Percentiles rank a stretch among this genome's conserved stretches.
Conservation (phyloP, 2,113 vertebrate species). For the Microcebus murinus region DNA sequence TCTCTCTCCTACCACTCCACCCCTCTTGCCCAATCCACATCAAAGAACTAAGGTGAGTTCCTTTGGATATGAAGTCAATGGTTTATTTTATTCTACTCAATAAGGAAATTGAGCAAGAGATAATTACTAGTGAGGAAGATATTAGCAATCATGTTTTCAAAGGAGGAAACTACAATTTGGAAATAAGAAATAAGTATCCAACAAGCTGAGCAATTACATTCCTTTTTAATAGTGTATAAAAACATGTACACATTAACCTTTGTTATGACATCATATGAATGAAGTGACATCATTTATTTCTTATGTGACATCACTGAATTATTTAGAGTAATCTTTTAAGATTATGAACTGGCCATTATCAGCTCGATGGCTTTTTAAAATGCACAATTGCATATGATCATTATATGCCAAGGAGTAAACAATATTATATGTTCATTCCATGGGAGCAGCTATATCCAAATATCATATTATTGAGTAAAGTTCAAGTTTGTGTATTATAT, state of each 20-base stretch:
- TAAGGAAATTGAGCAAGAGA: background rate
- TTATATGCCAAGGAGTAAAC: conserved; percentile 9
- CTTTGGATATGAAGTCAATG: background rate
- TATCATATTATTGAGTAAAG: background rate
- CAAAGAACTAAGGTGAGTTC: background rate
- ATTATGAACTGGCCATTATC: conserved; percentile 1
- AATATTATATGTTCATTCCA: background rate
- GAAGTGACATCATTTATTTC: background rate
- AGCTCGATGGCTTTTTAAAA: conserved; percentile 5
- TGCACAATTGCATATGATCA: background rate
- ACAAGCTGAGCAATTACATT: background rate
- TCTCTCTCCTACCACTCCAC: background rate
- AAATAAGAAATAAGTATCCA: conserved; percentile 34
- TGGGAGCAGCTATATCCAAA: conserved; percentile 5
- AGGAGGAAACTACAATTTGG: background rate
- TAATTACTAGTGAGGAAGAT: background rate
- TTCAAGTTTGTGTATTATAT: background rate
- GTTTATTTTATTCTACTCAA: conserved; percentile 29
- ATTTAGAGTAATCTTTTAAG: conserved; percentile 24
- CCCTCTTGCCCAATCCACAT: no score
- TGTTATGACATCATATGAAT: background rate
- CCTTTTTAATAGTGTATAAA: background rate
- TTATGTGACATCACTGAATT: background rate
- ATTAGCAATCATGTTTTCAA: conserved; percentile 29
- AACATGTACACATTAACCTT: background rate